Evolutionary conservation across 1,140 invertebrate species (phyloP).

Genomic region (Leptopilina boulardi): DNA sequence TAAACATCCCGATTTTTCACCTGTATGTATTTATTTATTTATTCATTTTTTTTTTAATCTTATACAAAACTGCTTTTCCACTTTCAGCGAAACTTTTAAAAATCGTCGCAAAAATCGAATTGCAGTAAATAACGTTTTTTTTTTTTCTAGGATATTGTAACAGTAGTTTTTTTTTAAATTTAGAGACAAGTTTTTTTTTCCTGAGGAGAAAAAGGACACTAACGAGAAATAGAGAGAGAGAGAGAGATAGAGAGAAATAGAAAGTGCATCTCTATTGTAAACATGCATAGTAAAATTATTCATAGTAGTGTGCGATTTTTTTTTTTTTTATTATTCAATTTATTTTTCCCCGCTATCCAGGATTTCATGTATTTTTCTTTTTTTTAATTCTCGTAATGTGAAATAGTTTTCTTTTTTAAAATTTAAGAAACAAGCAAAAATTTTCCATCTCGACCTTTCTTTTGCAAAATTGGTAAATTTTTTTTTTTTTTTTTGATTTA

Average conservation of each 20-base stretch:
- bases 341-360: background rate
- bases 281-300: conserved; percentile 22
- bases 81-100: conserved; percentile 11
- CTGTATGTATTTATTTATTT: too few species aligned
- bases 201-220: conserved; percentile 30
- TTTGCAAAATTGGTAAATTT: too few species aligned
- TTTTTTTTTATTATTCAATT: background rate
- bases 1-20: background rate
- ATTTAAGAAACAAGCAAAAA: background rate
- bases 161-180: conserved; percentile 13
- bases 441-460: too few species aligned
- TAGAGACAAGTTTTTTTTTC: conserved; percentile 23
- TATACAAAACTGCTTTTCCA: background rate
- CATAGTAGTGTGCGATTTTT: conserved; percentile 8
- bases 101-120: conserved; percentile 16
- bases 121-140: conserved; percentile 11
- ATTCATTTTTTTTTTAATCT: background rate
- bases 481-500: too few species aligned
- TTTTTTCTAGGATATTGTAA: conserved; percentile 13
- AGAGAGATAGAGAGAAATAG: too few species aligned
- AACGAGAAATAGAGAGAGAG: too few species aligned
- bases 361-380: background rate
- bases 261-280: conserved; percentile 32
- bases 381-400: background rate
- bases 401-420: background rate